These are phyloP conservation scores for Rallus limicola DNA, from an alignment of 2,113 vertebrate genomes.

Conservation along the genomic window DNA sequence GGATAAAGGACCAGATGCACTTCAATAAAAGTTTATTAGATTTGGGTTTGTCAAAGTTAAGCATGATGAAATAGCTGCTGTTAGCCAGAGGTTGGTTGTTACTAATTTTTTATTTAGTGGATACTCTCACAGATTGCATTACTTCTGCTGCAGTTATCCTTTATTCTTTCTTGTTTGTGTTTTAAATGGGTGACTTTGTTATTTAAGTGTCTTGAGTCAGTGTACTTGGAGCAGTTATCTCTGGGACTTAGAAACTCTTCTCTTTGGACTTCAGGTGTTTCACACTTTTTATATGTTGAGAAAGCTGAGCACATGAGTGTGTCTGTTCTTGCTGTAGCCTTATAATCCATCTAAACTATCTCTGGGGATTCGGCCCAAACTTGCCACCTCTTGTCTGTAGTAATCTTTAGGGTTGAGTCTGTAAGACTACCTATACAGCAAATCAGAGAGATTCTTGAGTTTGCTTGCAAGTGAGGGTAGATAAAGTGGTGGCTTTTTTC, in stretches of 20 bases:
- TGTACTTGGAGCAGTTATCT: neutral
- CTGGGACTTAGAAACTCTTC: neutral
- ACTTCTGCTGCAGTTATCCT: neutral
- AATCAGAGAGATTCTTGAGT: neutral
- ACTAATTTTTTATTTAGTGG: slow-evolving; percentile 8
- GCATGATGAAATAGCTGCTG: neutral
- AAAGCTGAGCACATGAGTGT: neutral
- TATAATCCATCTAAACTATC: neutral
- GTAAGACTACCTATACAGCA: neutral
- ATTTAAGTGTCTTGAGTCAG: neutral
- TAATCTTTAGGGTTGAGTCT: neutral
- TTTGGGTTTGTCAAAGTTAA: neutral
- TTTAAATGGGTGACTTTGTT: neutral
- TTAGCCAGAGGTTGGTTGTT: neutral
- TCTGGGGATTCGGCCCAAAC: neutral
- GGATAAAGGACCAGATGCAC: neutral
- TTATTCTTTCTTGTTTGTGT: neutral
- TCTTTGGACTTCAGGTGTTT: neutral
- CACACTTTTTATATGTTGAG: neutral
- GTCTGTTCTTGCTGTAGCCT: neutral
- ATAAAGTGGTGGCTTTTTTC: neutral
- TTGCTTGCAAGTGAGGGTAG: neutral
- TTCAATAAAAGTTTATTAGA: neutral
- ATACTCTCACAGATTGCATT: neutral
- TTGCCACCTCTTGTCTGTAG: neutral